Percentiles rank a stretch among this genome's conserved stretches.
These are phyloP conservation scores for Valencia hispanica DNA, from an alignment of 2,797 vertebrate genomes.

Conservation along the genomic window DNA sequence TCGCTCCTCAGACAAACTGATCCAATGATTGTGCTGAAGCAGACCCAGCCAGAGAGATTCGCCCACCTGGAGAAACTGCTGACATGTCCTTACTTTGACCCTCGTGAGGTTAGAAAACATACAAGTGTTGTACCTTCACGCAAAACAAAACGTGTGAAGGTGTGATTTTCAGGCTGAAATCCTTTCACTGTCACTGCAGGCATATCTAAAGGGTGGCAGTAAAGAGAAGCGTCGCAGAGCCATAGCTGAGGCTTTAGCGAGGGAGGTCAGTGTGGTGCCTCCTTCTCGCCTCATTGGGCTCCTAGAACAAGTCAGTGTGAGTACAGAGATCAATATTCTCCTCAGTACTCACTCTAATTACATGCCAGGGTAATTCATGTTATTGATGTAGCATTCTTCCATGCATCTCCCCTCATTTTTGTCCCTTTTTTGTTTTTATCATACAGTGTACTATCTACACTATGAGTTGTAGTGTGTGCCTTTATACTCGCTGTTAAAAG, in stretches of 20 bases:
- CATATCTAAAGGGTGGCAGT: constrained; percentile 94
- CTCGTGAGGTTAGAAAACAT: constrained; percentile 85
- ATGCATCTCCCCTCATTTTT: background rate
- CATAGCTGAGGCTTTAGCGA: constrained; percentile 93
- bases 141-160: background rate
- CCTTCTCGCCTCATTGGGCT: constrained; percentile 96
- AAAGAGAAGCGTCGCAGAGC: constrained; percentile 95
- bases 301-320: constrained; percentile 88
- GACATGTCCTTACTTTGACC: constrained; percentile 94
- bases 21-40: constrained; percentile 98
- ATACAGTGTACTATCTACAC: background rate
- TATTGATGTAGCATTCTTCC: background rate
- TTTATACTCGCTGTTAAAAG: background rate
- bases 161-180: background rate
- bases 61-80: constrained; percentile 92
- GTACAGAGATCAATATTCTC: constrained; percentile 34
- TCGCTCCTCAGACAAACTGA: constrained; percentile 94
- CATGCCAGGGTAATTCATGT: background rate
- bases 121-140: background rate
- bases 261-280: constrained; percentile 97
- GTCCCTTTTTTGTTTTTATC: background rate
- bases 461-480: background rate
- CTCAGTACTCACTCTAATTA: constrained; percentile 16
- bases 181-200: constrained; percentile 70
- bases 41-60: constrained; percentile 92